Percentiles rank a stretch among this genome's conserved stretches.
These are phyloP conservation scores for Lampris megalopsis DNA, from an alignment of 2,113 vertebrate genomes.

Conservation along the genomic window DNA sequence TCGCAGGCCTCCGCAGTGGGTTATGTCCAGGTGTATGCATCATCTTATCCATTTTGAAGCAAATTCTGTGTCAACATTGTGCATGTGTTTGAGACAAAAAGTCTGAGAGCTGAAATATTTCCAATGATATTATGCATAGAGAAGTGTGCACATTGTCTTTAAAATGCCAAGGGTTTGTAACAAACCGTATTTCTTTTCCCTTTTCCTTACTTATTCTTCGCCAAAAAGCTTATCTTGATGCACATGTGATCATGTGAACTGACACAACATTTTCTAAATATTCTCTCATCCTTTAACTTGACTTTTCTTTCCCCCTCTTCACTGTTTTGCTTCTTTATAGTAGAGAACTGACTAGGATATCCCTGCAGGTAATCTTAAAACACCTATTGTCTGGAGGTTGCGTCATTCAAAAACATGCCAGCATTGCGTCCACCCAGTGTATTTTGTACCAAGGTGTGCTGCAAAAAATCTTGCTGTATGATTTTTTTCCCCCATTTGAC, in stretches of 20 bases:
- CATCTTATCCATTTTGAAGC: not conserved
- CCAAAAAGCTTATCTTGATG: conserved; percentile 32
- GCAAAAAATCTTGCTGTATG: conserved; percentile 64
- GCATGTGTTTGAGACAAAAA: conserved; percentile 11
- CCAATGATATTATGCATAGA: not conserved
- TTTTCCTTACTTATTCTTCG: conserved; percentile 28
- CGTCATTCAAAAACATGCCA: conserved; percentile 89
- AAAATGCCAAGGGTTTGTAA: not conserved
- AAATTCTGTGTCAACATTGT: not conserved
- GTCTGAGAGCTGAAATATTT: not conserved
- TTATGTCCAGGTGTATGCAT: too few species aligned
- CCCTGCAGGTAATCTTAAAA: conserved; percentile 92
- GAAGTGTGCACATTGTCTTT: conserved; percentile 11
- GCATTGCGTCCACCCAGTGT: conserved; percentile 89
- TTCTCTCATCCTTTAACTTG: conserved; percentile 87
- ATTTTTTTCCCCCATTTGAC: conserved; percentile 64
- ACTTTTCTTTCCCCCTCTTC: conserved; percentile 95
- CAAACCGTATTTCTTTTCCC: not conserved
- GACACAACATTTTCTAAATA: conserved; percentile 37
- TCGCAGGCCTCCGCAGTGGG: not conserved
- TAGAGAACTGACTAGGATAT: conserved; percentile 99
- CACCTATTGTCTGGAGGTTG: conserved; percentile 81
- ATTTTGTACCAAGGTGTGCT: conserved; percentile 79
- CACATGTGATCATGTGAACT: conserved; percentile 56
- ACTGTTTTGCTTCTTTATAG: conserved; percentile 93